phyloP scores from a whole-genome alignment of 2,888 invertebrate genomes.

The Agrotis puta region DNA sequence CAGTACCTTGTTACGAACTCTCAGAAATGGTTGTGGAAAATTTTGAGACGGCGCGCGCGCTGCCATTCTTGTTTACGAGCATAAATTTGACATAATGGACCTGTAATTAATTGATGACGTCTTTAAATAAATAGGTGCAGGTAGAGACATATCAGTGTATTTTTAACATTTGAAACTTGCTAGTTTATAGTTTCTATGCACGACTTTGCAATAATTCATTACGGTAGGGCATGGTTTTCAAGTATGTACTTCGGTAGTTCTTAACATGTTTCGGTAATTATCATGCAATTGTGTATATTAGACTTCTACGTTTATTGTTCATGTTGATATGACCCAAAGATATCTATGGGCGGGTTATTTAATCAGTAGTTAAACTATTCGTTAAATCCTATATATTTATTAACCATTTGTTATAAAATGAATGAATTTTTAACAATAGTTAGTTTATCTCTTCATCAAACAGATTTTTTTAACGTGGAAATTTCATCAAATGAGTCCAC shows the following conservation, averaged over 20 bases:
- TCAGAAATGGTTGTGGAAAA: neutral
- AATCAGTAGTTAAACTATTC: no score
- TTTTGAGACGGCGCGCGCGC: neutral
- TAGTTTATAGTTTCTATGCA: neutral
- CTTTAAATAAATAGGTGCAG: conserved; percentile 7
- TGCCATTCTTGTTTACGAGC: neutral
- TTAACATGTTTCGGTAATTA: neutral
- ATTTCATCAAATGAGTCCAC: no score
- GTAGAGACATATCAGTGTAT: neutral
- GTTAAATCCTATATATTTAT: no score
- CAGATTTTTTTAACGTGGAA: no score
- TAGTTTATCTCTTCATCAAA: no score
- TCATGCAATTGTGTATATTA: neutral
- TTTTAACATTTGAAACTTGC: neutral
- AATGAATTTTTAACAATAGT: no score
- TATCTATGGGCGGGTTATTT: conserved; percentile 5
- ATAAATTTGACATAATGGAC: neutral
- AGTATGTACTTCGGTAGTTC: neutral
- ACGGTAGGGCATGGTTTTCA: conserved; percentile 4
- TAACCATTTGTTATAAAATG: no score
- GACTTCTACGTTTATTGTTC: conserved; percentile 2
- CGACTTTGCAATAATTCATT: conserved; percentile 13
- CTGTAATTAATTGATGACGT: conserved; percentile 2
- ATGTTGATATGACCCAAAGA: conserved; percentile 17
- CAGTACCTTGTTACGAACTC: neutral